These are phyloP conservation scores for Cathartes aura DNA, from an alignment of 2,113 vertebrate genomes.

Conservation along the genomic window DNA sequence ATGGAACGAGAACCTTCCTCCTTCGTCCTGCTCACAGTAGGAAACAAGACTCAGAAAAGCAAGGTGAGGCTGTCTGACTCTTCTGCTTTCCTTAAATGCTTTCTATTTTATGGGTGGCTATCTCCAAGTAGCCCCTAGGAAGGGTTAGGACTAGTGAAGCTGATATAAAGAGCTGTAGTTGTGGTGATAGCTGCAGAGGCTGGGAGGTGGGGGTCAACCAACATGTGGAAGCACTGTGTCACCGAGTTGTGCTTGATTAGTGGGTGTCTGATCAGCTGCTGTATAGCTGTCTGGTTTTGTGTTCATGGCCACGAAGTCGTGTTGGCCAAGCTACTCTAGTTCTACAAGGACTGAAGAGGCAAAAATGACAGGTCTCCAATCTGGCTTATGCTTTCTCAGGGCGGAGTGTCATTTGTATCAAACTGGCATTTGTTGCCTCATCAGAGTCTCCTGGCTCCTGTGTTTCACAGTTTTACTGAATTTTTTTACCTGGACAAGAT, in stretches of 20 bases:
- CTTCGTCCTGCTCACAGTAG: constrained; percentile 86
- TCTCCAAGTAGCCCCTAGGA: neutral
- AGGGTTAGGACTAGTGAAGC: neutral
- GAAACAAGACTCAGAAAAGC: constrained; percentile 84
- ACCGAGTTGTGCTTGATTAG: neutral
- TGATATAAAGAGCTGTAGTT: neutral
- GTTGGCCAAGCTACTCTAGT: neutral
- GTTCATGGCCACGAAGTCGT: neutral
- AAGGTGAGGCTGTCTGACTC: constrained; percentile 80
- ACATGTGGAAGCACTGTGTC: neutral
- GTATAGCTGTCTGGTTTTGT: neutral
- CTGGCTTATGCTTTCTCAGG: neutral
- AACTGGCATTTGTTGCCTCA: neutral
- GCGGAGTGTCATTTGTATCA: neutral
- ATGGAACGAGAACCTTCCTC: constrained; percentile 81
- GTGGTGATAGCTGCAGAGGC: neutral
- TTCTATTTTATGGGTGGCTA: neutral
- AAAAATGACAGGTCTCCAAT: neutral
- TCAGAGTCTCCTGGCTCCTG: neutral
- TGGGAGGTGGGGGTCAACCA: neutral
- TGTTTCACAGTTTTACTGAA: neutral
- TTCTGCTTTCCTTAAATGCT: neutral
- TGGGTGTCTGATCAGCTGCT: neutral
- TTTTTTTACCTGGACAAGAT: neutral
- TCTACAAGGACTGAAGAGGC: rapidly evolving